These are phyloP conservation scores for Buteo buteo DNA, from an alignment of 2,113 vertebrate genomes.

Conservation along the genomic window DNA sequence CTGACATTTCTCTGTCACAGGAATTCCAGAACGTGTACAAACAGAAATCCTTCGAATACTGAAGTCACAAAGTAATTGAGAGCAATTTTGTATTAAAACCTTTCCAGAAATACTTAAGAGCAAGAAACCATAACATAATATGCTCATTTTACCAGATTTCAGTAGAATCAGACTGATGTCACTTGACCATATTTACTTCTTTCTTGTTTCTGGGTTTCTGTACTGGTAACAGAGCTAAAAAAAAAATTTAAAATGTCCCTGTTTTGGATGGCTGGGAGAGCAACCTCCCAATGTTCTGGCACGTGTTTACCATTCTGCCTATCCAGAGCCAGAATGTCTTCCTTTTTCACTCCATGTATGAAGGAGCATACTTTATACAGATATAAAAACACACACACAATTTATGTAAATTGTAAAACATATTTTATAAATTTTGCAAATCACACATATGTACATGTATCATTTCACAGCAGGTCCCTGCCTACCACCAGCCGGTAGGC, in stretches of 20 bases:
- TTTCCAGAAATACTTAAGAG: not conserved
- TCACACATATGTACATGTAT: accelerated
- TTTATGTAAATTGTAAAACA: not conserved
- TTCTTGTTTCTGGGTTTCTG: not conserved
- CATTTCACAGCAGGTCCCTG: not conserved
- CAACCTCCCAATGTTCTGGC: not conserved
- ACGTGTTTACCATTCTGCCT: not conserved
- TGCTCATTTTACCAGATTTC: not conserved
- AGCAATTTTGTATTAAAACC: not conserved
- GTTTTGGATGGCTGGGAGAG: not conserved
- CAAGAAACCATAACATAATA: not conserved
- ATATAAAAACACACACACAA: not conserved
- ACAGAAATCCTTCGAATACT: not conserved
- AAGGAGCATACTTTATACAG: not conserved
- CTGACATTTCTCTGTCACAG: not conserved
- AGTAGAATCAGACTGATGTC: not conserved
- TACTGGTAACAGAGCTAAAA: not conserved
- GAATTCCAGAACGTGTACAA: not conserved
- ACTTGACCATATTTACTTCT: not conserved
- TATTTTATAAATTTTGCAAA: not conserved
- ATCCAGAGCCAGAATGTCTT: not conserved
- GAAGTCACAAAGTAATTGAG: not conserved
- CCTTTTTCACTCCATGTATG: not conserved
- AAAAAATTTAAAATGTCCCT: not conserved
- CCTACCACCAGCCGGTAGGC: not conserved